phyloP scores from a whole-genome alignment of 2,888 invertebrate species.

The Catocala sponsa region DNA sequence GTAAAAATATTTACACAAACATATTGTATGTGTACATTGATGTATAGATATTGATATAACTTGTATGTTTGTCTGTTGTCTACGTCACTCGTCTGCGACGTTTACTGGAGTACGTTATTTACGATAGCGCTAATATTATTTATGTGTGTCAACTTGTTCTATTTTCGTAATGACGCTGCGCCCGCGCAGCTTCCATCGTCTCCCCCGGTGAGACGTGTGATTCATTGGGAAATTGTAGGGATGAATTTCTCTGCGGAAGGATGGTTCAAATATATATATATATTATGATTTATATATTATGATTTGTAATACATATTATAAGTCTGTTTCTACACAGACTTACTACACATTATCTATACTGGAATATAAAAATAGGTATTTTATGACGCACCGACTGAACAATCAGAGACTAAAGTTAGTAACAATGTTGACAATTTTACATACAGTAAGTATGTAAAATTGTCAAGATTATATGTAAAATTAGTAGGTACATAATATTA shows the following conservation, averaged over 20 bases:
- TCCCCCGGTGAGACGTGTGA: constrained; percentile 54
- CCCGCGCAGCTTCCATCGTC: constrained; percentile 28
- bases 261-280: not conserved
- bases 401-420: too few relatives aligned
- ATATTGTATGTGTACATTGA: not conserved
- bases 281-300: too few relatives aligned
- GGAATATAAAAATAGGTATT: too few relatives aligned
- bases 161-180: constrained; percentile 71
- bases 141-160: constrained; percentile 85
- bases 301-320: not conserved
- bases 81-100: constrained; percentile 34
- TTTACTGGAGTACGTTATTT: constrained; percentile 63
- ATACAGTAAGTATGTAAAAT: too few relatives aligned
- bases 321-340: too few relatives aligned
- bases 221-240: constrained; percentile 71
- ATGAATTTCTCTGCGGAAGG: constrained; percentile 37
- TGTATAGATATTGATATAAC: not conserved
- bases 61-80: not conserved
- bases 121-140: constrained; percentile 80
- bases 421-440: too few relatives aligned
- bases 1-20: constrained; percentile 9
- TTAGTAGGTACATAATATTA: too few relatives aligned
- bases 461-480: too few relatives aligned
- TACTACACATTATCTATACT: too few relatives aligned
- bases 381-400: too few relatives aligned